Evolutionary conservation across 2,113 vertebrate genomes (phyloP), one percentile per base, ranked within the genome.

Genomic region (Vidua macroura): DNA sequence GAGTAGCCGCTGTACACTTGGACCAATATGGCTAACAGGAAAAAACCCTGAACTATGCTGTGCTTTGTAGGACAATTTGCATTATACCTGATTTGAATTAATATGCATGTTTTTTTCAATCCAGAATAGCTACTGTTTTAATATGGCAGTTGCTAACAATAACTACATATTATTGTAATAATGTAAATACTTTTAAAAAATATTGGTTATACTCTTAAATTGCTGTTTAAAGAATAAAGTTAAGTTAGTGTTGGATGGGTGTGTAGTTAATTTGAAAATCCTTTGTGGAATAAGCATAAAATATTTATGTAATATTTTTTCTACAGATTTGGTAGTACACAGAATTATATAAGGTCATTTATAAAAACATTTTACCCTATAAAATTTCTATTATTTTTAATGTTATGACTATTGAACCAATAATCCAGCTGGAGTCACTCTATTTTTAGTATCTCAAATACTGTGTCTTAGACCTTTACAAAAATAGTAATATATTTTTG

Each of bases 21-120:
- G 20, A 8, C 6, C 31, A 75, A 2, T 48, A 27, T 15, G 62
- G 16, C 31, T 64, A 49, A 46, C 7, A 37, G 55, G 22, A 24
- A 55, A 59, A 63, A 43, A 4, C 3, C 0, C 25, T 63, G 30
- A 58, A 8, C 4, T 49, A 1, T 1, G 7, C 10, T 67, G 41
- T 86, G 21, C 53, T 89, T 72, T 72, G 23, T 59, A 84, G 30
- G 28, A 43, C 22, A 87, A 10, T 14, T 3, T 58, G 10, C 13
- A 30, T 39, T 49, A 2, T 30, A 25, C 23, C 39, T 53, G n/a
- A 62, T 39, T 55, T 75, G 9, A 78, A 46, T 79, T 37, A 28
- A 28, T 59, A 24, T 21, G 5, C 6, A 11, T 33, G 2, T 27
- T 28, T n/a, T 48, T 69, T 76, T 58, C 11, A 58, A 30, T 80